These are phyloP conservation scores for Xanthorhoe spadicearia DNA, from an alignment of 2,888 invertebrate species.

Conservation along the genomic window DNA sequence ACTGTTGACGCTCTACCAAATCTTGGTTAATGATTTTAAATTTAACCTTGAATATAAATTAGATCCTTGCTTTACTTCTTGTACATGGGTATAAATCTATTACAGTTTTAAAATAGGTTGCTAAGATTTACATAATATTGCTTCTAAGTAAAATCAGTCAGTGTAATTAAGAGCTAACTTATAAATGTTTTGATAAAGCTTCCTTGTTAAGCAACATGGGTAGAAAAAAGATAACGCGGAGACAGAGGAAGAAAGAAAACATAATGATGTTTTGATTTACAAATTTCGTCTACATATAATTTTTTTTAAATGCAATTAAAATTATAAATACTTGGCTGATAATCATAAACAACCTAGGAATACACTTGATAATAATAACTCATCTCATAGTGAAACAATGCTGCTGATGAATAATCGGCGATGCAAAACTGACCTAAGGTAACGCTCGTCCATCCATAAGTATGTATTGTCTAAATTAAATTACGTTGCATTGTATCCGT, in stretches of 20 bases:
- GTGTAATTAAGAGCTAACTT: neutral
- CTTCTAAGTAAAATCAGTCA: neutral
- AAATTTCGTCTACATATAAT: neutral
- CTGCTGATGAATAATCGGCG: conserved; percentile 49
- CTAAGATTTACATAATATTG: neutral
- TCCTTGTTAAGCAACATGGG: neutral
- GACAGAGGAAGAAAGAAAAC: neutral
- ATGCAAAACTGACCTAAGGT: conserved; percentile 73
- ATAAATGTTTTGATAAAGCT: conserved; percentile 3
- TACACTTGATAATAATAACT: neutral
- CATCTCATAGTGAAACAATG: neutral
- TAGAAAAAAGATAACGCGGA: neutral
- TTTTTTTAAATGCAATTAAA: neutral
- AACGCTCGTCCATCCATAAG: conserved; percentile 67
- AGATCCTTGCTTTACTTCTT: conserved; percentile 44
- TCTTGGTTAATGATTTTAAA: conserved; percentile 45
- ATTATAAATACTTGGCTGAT: neutral
- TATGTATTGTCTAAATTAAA: conserved; percentile 34
- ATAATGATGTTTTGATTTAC: neutral
- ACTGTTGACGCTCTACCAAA: conserved; percentile 43
- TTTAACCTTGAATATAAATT: conserved; percentile 45
- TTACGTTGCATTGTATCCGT: conserved; percentile 66
- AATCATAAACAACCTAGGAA: neutral
- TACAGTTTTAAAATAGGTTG: conserved; percentile 8
- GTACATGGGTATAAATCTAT: conserved; percentile 24